These are phyloP conservation scores for Characodon lateralis DNA, from an alignment of 2,797 vertebrate genomes.

Conservation along the genomic window DNA sequence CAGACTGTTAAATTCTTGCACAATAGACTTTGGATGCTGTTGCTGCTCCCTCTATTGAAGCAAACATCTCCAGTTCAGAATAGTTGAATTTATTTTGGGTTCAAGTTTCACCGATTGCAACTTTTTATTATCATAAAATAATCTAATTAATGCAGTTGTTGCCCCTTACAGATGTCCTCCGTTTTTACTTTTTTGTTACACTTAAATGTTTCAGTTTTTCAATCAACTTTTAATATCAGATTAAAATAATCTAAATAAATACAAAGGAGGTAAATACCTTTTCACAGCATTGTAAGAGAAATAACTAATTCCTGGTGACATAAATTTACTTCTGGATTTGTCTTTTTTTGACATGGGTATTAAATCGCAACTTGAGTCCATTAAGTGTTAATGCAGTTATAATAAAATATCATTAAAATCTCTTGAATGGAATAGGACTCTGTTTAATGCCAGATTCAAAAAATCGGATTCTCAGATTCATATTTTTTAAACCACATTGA, in stretches of 20 bases:
- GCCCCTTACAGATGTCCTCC: not conserved
- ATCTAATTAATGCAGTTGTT: not conserved
- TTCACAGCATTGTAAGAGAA: not conserved
- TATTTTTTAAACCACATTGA: not conserved
- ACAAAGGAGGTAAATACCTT: not conserved
- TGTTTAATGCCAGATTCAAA: not conserved
- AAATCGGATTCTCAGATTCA: not conserved
- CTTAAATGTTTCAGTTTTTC: not conserved
- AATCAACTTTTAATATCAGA: not conserved
- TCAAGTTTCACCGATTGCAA: not conserved
- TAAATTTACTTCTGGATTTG: too few species aligned
- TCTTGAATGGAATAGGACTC: too few species aligned
- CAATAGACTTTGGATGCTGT: not conserved
- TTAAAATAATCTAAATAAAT: too few species aligned
- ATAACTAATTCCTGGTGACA: too few species aligned
- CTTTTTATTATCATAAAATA: not conserved
- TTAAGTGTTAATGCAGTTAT: too few species aligned
- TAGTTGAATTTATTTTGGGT: not conserved
- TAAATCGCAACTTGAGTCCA: too few species aligned
- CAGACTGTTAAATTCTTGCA: not conserved
- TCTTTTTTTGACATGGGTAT: too few species aligned
- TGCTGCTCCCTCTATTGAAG: too few species aligned
- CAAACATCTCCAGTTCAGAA: not conserved
- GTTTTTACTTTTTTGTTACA: not conserved
- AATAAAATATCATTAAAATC: too few species aligned